Evolutionary conservation across 2,797 vertebrate species (phyloP), one percentile per base, ranked within the genome.

Genomic region (Acipenser transmontanus): DNA sequence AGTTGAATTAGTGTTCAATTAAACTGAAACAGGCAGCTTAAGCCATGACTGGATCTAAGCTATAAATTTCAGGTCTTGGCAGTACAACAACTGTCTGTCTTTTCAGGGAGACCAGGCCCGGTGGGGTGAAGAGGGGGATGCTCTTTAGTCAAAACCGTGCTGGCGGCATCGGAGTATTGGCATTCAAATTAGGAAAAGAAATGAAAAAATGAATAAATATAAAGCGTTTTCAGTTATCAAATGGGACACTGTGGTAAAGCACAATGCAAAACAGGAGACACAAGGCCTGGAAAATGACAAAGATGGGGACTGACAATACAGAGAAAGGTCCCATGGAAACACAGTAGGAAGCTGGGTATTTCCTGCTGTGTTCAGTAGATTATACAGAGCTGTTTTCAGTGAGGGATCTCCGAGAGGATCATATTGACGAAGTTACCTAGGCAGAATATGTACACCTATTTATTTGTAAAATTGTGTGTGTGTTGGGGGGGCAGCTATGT

Each of bases 401-500:
- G 52, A 54, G 52, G 52, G 52, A 6, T 54, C 5, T 54, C 9
- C 2, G 8, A 54, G 52, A 54, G n/a, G n/a, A 54, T 54, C 52
- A 9, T 34, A 34, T 34, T n/a, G 9, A 54, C 52, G 52, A 6
- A 54, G 6, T n/a, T 54, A 54, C 52, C 52, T 54, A 54, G n/a
- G 52, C 52, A 54, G 2, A 54, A 54, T 9, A n/a, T 54, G 52
- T 54, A 54, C 52, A 54, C n/a, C 52, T 9, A 54, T 54, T 34
- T 34, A 34, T 34, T 34, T 34, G 2, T 34, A 34, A 34, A 34
- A 34, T 34, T 34, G 34, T 34, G 34, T 34, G 1, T 34, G 34
- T 34, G 20, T 34, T 1, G 1, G 3, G 34, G 34, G 34, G 34
- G 34, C 73, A 60, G 50, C 66, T 74, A 74, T 72, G 20, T 34